Base-by-base conservation (phyloP, 2,797 vertebrate species). In the Huso huso region DNA sequence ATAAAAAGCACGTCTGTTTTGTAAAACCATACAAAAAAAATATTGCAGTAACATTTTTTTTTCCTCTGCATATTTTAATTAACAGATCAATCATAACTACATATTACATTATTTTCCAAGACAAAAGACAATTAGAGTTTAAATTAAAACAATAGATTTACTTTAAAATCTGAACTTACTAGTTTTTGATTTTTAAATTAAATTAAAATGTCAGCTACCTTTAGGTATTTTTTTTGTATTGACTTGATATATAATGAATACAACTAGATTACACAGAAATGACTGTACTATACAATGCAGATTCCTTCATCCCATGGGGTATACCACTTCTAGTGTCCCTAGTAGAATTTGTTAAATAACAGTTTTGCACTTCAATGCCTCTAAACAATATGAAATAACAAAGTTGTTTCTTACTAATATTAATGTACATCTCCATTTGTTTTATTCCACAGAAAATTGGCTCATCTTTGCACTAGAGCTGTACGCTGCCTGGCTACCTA, bases 71-170 rank as follows among this genome's bases (percentile, higher is more conserved):
- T 90, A 90, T 90, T 91, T 91, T 91, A 91, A 91, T 91, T 91
- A 90, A 79, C 86, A 90, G 89, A 91, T 91, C 88, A 91, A 91
- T 91, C 89, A 91, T 87, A 86, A 86, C 83, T 82, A 78, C 78
- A 71, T 85, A 81, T 76, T 72, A 81, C 76, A 70, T 64, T 73
- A 67, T 77, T 75, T 68, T 77, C 78, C 77, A 77, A 72, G 83
- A 86, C 81, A 77, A 75, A 77, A 79, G 85, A 88, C 87, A 88
- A 91, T 87, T 89, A 88, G 72, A 84, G 86, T 87, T 81, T 85
- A 88, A 90, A 90, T 90, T 87, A 90, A 91, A 90, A 91, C 88
- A 90, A 91, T 90, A 88, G 89, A 88, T 90, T 90, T 89, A 86
- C 88, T 90, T 90, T 90, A 88, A 90, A 91, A 86, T 55, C 52